phyloP scores from a whole-genome alignment of 2,888 invertebrate genomes.

The Chydorus sphaericus region DNA sequence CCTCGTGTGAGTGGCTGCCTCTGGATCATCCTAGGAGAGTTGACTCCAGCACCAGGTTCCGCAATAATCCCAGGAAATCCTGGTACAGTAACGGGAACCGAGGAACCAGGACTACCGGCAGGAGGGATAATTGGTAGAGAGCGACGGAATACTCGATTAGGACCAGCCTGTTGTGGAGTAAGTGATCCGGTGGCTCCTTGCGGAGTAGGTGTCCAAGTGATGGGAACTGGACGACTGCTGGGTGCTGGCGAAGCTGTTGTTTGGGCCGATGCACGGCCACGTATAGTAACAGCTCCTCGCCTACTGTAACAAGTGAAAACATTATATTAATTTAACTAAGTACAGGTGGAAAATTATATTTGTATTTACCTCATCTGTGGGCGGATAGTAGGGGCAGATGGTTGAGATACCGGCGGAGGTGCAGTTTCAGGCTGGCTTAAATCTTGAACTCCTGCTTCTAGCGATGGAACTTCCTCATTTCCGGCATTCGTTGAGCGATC shows the following conservation, averaged over 20 bases:
- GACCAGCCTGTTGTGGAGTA: background rate
- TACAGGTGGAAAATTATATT: background rate
- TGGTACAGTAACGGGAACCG: no score
- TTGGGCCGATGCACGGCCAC: background rate
- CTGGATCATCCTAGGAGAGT: background rate
- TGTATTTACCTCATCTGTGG: background rate
- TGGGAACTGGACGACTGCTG: constrained; percentile 1
- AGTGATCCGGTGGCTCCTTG: no score
- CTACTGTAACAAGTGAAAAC: background rate
- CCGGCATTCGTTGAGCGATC: no score
- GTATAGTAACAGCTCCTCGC: background rate
- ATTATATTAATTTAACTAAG: background rate
- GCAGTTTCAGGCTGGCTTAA: background rate
- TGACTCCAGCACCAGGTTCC: background rate
- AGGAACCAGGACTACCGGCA: no score
- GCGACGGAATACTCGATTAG: background rate
- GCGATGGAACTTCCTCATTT: no score
- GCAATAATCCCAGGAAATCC: background rate
- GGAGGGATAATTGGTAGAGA: background rate
- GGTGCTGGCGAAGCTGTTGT: background rate
- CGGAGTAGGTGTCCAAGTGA: background rate
- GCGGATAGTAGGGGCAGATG: background rate
- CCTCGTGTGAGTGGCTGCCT: background rate
- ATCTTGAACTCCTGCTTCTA: no score
- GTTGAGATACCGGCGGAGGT: background rate